phyloP scores from a whole-genome alignment of 2,797 vertebrate species.

The Capromys pilorides region DNA sequence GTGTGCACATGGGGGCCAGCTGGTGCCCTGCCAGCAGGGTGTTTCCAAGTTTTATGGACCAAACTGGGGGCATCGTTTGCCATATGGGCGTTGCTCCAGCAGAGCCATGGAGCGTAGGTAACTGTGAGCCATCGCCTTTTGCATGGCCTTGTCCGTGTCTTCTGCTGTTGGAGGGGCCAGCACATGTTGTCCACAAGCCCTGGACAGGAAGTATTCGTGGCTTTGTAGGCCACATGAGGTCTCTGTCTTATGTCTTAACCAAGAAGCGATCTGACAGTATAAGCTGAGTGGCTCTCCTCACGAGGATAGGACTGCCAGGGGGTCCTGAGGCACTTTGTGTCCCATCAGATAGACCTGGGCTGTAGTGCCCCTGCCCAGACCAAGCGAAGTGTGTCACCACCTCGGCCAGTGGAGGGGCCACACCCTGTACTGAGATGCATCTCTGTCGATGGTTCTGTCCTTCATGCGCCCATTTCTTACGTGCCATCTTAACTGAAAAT shows the following conservation, averaged over 20 bases:
- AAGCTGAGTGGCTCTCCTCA: not conserved
- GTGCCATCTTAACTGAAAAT: not conserved
- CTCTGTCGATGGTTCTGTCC: rapidly evolving
- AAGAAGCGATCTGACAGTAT: not conserved
- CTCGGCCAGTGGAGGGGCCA: rapidly evolving
- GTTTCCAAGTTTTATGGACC: not conserved
- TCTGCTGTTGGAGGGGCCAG: not conserved
- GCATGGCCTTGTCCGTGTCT: not conserved
- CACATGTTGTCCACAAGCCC: not conserved
- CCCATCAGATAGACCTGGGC: too few relatives aligned
- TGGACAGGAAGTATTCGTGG: not conserved
- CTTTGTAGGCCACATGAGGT: not conserved
- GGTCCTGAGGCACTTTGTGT: not conserved
- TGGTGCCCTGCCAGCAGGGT: rapidly evolving
- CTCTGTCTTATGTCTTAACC: not conserved
- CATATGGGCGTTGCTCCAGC: rapidly evolving
- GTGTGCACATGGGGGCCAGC: not conserved
- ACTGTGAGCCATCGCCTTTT: not conserved
- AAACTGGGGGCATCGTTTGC: rapidly evolving
- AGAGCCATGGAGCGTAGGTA: rapidly evolving
- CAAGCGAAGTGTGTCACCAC: not conserved
- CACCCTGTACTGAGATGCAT: rapidly evolving
- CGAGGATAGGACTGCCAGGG: not conserved
- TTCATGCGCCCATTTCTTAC: not conserved
- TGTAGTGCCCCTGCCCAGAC: too few relatives aligned